Base-by-base conservation (phyloP, 2,797 vertebrate genomes). In the Gastrophryne carolinensis region DNA sequence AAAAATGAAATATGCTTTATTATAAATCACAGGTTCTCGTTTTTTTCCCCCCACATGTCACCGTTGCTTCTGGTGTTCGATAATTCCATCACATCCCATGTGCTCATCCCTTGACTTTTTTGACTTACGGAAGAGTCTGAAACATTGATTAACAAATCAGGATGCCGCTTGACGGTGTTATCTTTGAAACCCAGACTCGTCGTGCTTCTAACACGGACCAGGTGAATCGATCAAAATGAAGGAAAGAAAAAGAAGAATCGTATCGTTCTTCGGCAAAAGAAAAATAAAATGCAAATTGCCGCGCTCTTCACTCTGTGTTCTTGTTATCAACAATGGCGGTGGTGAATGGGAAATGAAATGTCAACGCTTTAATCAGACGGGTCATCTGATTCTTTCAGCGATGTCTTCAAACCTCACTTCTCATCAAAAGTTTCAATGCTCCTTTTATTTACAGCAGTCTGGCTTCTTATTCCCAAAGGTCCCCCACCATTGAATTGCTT, bases 201-300 rank as follows among this genome's bases (percentile, higher is more conserved):
- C 27, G 11, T 10, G 39, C 49, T 27, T 24, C 32, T 75, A 61
- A 57, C 53, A 19, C 41, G 44, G 41, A 24, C 73, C 30, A 63
- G 49, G 69, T 26, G 70, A 80, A 80, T 72, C 75, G 68, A 78
- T 78, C 67, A 39, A 75, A 80, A 81, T 73, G 54, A 79, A 75
- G 27, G 50, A 17, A 71, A 81, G 74, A 75, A 50, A n/a, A 80
- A 82, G 39, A 64, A 75, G 70, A 82, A 72, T 52, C 73, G 60
- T 60, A 24, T 54, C 73, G 66, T 29, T 61, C 19, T 60, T 37
- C 29, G 37, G 50, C 9, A n/a, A 1, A 11, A 49, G n/a, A 53
- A 72, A 63, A 70, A 56, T 49, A 72, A 72, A 66, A 78, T 72
- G 68, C 58, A 66, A 78, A 78, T 78, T 37, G 21, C 54, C 41